Evolutionary conservation across 1,140 invertebrate species (phyloP).

Genomic region (Diachasmimorpha longicaudata): DNA sequence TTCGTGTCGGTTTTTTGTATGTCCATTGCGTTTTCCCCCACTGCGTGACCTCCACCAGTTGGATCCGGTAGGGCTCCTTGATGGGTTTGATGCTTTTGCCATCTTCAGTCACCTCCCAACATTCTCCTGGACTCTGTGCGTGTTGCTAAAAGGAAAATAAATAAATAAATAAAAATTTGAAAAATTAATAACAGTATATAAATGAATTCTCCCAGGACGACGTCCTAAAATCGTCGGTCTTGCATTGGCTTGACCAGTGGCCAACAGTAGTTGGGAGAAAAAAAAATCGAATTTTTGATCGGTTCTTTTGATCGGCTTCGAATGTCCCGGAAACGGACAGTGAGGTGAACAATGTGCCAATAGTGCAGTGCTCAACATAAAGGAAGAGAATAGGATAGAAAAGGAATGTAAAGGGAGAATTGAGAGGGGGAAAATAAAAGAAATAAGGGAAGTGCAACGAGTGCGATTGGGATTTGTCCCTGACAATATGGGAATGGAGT

Average conservation of each 20-base stretch:
- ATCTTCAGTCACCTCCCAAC: constrained; percentile 13
- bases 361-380: neutral
- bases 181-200: no score
- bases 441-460: neutral
- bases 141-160: neutral
- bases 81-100: constrained; percentile 14
- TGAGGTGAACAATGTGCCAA: neutral
- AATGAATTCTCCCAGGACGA: no score
- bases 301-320: neutral
- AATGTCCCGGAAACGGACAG: neutral
- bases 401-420: neutral
- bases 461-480: neutral
- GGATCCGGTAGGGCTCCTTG: constrained; percentile 20
- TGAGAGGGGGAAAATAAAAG: neutral
- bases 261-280: no score
- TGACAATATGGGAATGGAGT: neutral
- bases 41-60: constrained; percentile 5
- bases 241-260: no score
- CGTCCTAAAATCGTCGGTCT: no score
- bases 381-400: neutral
- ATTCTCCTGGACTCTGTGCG: neutral
- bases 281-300: neutral
- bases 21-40: neutral
- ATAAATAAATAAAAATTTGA: no score
- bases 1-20: neutral